These are phyloP conservation scores for Xylota sylvarum DNA, from an alignment of 2,888 invertebrate genomes.

Conservation along the genomic window DNA sequence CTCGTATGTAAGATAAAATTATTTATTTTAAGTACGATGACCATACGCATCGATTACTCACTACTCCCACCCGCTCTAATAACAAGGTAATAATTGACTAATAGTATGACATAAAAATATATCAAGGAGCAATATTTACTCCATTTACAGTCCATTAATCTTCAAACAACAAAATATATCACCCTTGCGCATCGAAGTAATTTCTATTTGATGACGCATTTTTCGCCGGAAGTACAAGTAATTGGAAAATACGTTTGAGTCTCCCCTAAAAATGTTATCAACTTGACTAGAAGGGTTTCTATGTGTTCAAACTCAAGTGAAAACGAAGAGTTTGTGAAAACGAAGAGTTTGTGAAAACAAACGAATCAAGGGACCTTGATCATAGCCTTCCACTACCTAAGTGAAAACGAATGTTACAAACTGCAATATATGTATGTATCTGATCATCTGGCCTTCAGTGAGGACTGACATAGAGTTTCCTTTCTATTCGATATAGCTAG, in stretches of 20 bases:
- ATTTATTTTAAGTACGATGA: neutral
- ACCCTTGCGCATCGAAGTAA: neutral
- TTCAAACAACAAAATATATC: neutral
- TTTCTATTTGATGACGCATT: conserved; percentile 14
- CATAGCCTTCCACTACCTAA: too few species aligned
- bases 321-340: too few species aligned
- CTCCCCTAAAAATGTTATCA: neutral
- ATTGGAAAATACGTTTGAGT: conserved; percentile 13
- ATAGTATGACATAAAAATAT: neutral
- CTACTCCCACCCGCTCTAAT: neutral
- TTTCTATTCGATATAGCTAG: too few species aligned
- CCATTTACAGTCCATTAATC: conserved; percentile 29
- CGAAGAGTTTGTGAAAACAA: too few species aligned
- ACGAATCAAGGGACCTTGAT: too few species aligned
- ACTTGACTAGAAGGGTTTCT: neutral
- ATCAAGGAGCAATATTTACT: conserved; percentile 1
- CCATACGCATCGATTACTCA: conserved; percentile 7
- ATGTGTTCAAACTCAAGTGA: too few species aligned
- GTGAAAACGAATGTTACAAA: too few species aligned
- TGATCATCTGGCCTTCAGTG: too few species aligned
- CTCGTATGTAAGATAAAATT: too few species aligned
- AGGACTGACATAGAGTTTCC: too few species aligned
- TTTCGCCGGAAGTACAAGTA: neutral
- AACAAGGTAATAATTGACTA: neutral
- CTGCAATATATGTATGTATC: too few species aligned